Evolutionary conservation across 2,888 invertebrate genomes (phyloP).

Genomic region (Pantelozetes paolii): DNA sequence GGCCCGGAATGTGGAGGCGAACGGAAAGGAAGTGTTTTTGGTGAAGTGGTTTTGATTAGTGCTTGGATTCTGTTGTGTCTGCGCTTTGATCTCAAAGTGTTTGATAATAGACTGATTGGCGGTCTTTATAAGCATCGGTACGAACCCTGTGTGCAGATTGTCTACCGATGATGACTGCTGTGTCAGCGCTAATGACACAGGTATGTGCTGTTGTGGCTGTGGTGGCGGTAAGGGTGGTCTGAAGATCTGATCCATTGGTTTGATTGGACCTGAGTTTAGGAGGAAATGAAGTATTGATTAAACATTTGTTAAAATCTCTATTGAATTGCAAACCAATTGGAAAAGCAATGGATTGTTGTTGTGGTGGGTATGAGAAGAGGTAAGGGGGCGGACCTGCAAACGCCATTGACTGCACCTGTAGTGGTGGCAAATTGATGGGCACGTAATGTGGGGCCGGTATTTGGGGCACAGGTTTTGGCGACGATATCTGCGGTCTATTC

Average conservation of each 20-base stretch:
- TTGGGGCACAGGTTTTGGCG: slow-evolving; percentile 2
- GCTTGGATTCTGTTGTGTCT: background rate
- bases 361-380: background rate
- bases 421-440: background rate
- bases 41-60: slow-evolving; percentile 41
- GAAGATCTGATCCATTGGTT: background rate
- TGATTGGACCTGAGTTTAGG: background rate
- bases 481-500: background rate
- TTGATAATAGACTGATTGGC: slow-evolving; percentile 13
- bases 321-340: background rate
- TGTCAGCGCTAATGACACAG: background rate
- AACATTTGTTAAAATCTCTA: background rate
- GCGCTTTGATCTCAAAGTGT: slow-evolving; percentile 2
- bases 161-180: background rate
- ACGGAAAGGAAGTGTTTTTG: slow-evolving; percentile 47
- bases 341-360: background rate
- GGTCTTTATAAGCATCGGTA: slow-evolving; percentile 14
- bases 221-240: background rate
- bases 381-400: background rate
- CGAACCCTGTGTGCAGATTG: background rate
- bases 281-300: background rate
- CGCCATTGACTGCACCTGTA: background rate
- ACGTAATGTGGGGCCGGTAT: background rate
- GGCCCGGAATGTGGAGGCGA: slow-evolving; percentile 48
- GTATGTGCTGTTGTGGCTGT: background rate